Conservation (phyloP, 2,888 invertebrate species). For the Abscondita cerata region DNA sequence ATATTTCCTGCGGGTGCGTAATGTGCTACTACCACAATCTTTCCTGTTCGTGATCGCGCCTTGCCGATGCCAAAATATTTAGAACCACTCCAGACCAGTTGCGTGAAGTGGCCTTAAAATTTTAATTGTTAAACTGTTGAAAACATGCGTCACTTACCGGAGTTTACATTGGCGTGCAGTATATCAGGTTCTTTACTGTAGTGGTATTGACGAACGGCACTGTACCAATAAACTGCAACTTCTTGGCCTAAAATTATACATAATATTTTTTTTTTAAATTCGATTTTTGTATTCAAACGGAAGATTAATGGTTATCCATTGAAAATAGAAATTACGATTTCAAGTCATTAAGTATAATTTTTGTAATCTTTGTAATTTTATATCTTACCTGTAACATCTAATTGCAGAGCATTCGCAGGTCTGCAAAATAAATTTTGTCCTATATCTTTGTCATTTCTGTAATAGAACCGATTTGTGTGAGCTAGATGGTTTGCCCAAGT, state of each 20-base stretch:
- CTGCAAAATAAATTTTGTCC: constrained; percentile 83
- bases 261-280: no score
- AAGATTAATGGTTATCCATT: no score
- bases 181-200: constrained; percentile 76
- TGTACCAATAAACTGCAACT: constrained; percentile 83
- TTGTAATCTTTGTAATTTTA: no score
- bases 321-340: no score
- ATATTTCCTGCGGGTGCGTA: constrained; percentile 83
- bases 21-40: constrained; percentile 83
- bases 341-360: no score
- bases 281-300: no score
- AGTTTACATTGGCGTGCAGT: constrained; percentile 79
- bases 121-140: constrained; percentile 7
- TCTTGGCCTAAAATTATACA: constrained; percentile 68
- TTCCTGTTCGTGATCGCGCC: constrained; percentile 78
- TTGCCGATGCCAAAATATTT: constrained; percentile 82
- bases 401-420: constrained; percentile 70
- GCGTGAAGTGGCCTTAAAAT: constrained; percentile 81
- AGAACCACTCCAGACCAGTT: constrained; percentile 83
- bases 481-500: constrained; percentile 89
- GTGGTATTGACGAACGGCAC: constrained; percentile 77
- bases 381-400: constrained; percentile 71
- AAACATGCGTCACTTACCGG: constrained; percentile 62
- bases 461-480: constrained; percentile 79
- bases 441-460: constrained; percentile 77